Evolutionary conservation across 1,140 invertebrate species (phyloP), one percentile per base, ranked within the genome.

Genomic region (Tetragonula clypearis): DNA sequence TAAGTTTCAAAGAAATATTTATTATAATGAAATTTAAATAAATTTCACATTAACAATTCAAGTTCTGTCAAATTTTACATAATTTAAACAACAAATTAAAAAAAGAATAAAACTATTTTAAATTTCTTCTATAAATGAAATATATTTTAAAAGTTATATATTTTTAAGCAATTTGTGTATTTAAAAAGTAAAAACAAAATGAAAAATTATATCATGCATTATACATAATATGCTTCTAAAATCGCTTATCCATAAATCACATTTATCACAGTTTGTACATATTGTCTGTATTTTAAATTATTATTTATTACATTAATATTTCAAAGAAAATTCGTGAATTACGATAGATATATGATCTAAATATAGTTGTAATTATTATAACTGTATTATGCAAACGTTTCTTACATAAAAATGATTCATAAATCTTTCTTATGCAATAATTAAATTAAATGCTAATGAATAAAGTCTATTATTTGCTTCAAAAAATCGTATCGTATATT

Each of bases 1-100:
- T 78, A 62, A 30, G 11, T 74, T 74, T 82, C 6, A 35, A 82
- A 56, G 21, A n/a, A 74, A 77, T 23, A 30, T 80, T 26, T 74
- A 58, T 26, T 15, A 23, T 72, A 53, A 78, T 49, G 9, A 65
- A n/a, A 68, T 55, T 53, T 53, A 73, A 73, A 19, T n/a, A 58
- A 41, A 0, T 23, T 56, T 56, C 9, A 49, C 8, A 49, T 49
- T 49, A 49, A 49, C 41, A 41, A 41, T 41, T 41, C 41, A 41
- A 41, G 41, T 41, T 41, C 41, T 41, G 41, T 41, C 41, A 41
- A 41, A 41, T n/a, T 55, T 56, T 30, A n/a, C n/a, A 66, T 26
- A 30, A 66, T 66, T 30, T 68, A 68, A 68, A 15, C 60, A 62
- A 14, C 9, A 15, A 66, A 26, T 23, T 26, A 15, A 26, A 66